A percentile compares a stretch with the other conserved stretches of the same genome.
These are phyloP conservation scores for Gymnosoma rotundatum DNA, from an alignment of 2,888 invertebrate genomes.

Conservation along the genomic window DNA sequence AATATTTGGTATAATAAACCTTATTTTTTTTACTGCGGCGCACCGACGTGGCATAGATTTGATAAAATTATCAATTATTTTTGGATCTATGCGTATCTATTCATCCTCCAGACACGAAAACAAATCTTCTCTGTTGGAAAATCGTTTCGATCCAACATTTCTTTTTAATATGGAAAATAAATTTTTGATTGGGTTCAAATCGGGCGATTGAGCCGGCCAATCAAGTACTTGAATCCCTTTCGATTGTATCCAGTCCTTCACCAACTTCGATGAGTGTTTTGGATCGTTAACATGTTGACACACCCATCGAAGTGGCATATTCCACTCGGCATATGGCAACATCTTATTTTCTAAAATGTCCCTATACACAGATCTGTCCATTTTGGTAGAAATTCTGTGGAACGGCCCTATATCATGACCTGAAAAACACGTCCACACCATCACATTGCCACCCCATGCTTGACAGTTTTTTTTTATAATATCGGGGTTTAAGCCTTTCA, in stretches of 20 bases:
- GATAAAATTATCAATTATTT: slow-evolving; percentile 16
- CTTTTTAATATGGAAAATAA: slow-evolving; percentile 13
- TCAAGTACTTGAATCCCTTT: slow-evolving; percentile 11
- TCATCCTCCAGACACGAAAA: slow-evolving; percentile 24
- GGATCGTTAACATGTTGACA: no score
- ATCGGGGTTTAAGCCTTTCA: no score
- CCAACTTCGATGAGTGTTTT: no score
- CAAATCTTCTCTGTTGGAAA: slow-evolving; percentile 19
- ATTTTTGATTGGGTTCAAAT: slow-evolving; percentile 14
- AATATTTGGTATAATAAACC: background rate
- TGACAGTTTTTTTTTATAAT: no score
- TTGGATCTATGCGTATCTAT: slow-evolving; percentile 23
- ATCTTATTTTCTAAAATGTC: slow-evolving; percentile 26
- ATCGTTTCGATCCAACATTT: slow-evolving; percentile 17
- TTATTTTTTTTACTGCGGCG: slow-evolving; percentile 10
- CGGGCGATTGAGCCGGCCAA: slow-evolving; percentile 15
- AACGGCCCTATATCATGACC: background rate
- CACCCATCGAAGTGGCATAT: slow-evolving; percentile 1
- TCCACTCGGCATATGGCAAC: slow-evolving; percentile 28
- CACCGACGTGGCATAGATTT: slow-evolving; percentile 9
- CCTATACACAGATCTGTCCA: slow-evolving; percentile 18
- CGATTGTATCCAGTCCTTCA: slow-evolving; percentile 3
- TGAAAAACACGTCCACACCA: no score
- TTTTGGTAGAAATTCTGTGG: slow-evolving; percentile 20
- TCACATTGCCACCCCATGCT: no score